These are phyloP conservation scores for Triplophysa dalaica DNA, from an alignment of 2,113 vertebrate genomes.

Conservation along the genomic window DNA sequence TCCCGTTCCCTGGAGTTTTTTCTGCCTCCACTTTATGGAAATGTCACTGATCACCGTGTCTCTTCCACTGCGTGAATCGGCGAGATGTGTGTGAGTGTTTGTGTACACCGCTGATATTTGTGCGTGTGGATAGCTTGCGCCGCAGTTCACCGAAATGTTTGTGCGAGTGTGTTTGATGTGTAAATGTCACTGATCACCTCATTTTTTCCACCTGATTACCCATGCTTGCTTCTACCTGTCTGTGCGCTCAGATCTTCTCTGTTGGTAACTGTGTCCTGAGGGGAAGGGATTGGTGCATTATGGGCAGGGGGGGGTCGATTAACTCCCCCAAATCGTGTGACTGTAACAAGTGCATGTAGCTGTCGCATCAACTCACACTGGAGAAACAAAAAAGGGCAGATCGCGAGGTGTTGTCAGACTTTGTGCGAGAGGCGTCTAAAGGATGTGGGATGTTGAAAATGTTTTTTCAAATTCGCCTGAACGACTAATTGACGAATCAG, in stretches of 20 bases:
- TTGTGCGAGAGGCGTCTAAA: neutral
- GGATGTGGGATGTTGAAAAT: no score
- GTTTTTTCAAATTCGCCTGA: no score
- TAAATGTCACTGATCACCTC: slow-evolving; percentile 46
- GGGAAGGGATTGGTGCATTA: slow-evolving; percentile 24
- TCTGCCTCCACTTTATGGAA: slow-evolving; percentile 41
- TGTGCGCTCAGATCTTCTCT: slow-evolving; percentile 28
- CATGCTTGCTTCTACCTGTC: slow-evolving; percentile 38
- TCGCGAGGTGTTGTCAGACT: neutral
- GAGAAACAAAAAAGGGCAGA: slow-evolving; percentile 25
- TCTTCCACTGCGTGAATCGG: slow-evolving; percentile 27
- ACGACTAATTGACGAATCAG: no score
- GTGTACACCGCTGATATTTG: neutral
- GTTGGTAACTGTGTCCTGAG: slow-evolving; percentile 21
- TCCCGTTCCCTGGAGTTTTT: slow-evolving; percentile 11
- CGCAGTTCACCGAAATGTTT: slow-evolving; percentile 29
- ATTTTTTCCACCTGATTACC: slow-evolving; percentile 43
- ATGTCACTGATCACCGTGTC: slow-evolving; percentile 43
- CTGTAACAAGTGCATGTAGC: neutral
- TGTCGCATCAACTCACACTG: slow-evolving; percentile 10
- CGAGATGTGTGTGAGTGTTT: slow-evolving; percentile 22
- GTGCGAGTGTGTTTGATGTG: slow-evolving; percentile 37
- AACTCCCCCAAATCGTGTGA: slow-evolving; percentile 8
- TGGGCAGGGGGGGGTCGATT: slow-evolving; percentile 6
- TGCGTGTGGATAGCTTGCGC: slow-evolving; percentile 15